A percentile compares a stretch with the other conserved stretches of the same genome.
Evolutionary conservation across 2,113 vertebrate genomes (phyloP).

Genomic region (Ranitomeya variabilis): DNA sequence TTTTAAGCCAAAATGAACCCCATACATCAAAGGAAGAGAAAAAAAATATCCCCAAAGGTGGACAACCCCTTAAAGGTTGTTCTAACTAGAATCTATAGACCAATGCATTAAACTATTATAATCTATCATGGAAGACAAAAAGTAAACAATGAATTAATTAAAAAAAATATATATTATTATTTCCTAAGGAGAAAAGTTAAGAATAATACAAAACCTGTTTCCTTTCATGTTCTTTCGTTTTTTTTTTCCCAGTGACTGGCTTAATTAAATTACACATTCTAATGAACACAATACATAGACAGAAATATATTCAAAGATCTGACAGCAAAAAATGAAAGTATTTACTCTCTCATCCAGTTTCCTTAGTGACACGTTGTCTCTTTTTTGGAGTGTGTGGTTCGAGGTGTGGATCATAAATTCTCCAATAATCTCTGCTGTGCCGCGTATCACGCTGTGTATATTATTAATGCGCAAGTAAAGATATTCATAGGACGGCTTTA

Average conservation of each 20-base stretch:
- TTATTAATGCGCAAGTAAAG: slow-evolving; percentile 55
- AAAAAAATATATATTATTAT: background rate
- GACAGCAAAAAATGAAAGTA: slow-evolving; percentile 7
- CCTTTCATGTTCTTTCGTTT: slow-evolving; percentile 20
- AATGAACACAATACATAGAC: slow-evolving; percentile 34
- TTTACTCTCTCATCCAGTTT: slow-evolving; percentile 25
- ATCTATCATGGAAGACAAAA: background rate
- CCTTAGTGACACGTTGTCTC: slow-evolving; percentile 39
- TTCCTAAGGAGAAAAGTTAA: background rate
- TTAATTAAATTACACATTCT: slow-evolving; percentile 53
- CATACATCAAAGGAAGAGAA: no score
- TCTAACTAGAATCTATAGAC: background rate
- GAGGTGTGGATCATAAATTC: slow-evolving; percentile 53
- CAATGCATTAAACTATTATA: background rate
- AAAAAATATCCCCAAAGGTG: no score
- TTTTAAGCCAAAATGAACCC: no score
- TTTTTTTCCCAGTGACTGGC: background rate
- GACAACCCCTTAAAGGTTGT: no score
- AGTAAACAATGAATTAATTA: background rate
- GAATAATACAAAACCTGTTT: slow-evolving; percentile 30
- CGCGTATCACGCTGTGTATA: slow-evolving; percentile 45
- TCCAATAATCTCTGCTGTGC: slow-evolving; percentile 43
- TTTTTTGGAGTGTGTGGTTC: slow-evolving; percentile 21
- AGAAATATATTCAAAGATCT: slow-evolving; percentile 26
- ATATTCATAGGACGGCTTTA: slow-evolving; percentile 57